Percentiles rank a stretch among this genome's conserved stretches.
Conservation (phyloP, 1,140 invertebrate species). For the Rhagoletis pomonella region DNA sequence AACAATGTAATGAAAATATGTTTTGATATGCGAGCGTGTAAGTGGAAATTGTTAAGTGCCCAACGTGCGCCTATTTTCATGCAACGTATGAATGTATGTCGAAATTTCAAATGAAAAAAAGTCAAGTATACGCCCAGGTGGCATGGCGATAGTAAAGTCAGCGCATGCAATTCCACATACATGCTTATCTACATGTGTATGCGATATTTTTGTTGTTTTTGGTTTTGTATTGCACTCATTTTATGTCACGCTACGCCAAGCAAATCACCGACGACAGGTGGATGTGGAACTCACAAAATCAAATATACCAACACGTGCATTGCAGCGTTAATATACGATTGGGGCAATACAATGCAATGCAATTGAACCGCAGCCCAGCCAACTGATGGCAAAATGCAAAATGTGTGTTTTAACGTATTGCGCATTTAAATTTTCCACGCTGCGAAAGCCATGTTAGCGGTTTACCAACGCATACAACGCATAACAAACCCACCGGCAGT, state of each 20-base stretch:
- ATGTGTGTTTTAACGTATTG: background rate
- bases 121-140: constrained; percentile 6
- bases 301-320: background rate
- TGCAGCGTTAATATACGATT: constrained; percentile 26
- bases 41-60: background rate
- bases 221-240: background rate
- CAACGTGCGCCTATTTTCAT: constrained; percentile 6
- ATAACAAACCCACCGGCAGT: constrained; percentile 4
- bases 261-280: background rate
- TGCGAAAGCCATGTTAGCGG: constrained; percentile 2
- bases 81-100: background rate
- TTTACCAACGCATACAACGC: background rate
- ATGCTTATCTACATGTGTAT: too few species aligned
- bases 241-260: background rate
- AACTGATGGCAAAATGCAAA: constrained; percentile 1
- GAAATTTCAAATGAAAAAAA: background rate
- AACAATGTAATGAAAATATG: background rate
- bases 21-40: background rate
- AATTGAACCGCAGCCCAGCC: constrained; percentile 27
- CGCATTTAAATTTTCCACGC: background rate
- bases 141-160: background rate
- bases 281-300: background rate
- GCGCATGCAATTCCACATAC: too few species aligned
- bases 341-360: background rate
- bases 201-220: too few species aligned